These are phyloP conservation scores for Anthrax anthrax DNA, from an alignment of 2,888 invertebrate species.

Conservation along the genomic window DNA sequence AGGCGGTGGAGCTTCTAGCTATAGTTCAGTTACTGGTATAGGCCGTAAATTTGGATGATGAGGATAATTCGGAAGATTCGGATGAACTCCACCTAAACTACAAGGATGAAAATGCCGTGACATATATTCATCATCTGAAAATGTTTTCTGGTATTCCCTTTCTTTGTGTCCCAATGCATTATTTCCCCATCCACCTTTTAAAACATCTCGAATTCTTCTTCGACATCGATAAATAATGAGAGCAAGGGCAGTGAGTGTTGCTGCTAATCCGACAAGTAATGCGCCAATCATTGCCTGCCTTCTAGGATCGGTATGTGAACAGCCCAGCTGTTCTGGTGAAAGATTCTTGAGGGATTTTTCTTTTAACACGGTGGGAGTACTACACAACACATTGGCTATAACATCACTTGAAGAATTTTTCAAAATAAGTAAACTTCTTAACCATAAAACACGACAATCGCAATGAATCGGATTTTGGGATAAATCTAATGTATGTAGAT, in stretches of 20 bases:
- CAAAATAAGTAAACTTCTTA: slow-evolving; percentile 48
- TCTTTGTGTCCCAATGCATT: slow-evolving; percentile 49
- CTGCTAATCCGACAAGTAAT: slow-evolving; percentile 57
- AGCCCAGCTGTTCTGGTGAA: slow-evolving; percentile 64
- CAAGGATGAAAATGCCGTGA: slow-evolving; percentile 29
- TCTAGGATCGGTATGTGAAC: slow-evolving; percentile 62
- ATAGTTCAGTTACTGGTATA: slow-evolving; percentile 84
- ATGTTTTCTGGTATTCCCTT: slow-evolving; percentile 80
- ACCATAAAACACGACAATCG: slow-evolving; percentile 67
- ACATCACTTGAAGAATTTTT: slow-evolving; percentile 29
- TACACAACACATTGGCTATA: slow-evolving; percentile 44
- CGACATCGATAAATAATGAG: slow-evolving; percentile 66
- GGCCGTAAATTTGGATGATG: slow-evolving; percentile 39
- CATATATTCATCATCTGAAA: slow-evolving; percentile 71
- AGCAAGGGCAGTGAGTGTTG: slow-evolving; percentile 53
- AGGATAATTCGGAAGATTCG: slow-evolving; percentile 30
- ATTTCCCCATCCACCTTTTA: slow-evolving; percentile 48
- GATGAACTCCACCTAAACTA: slow-evolving; percentile 28
- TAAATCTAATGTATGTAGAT: slow-evolving; percentile 58
- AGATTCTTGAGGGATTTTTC: slow-evolving; percentile 53
- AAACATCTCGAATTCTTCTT: slow-evolving; percentile 59
- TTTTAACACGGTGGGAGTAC: slow-evolving; percentile 54
- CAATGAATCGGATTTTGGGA: slow-evolving; percentile 72
- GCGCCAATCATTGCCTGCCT: slow-evolving; percentile 70
- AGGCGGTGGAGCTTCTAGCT: slow-evolving; percentile 57